A percentile compares a stretch with the other conserved stretches of the same genome.
These are phyloP conservation scores for Microcebus murinus DNA, from an alignment of 2,113 vertebrate genomes.

Conservation along the genomic window DNA sequence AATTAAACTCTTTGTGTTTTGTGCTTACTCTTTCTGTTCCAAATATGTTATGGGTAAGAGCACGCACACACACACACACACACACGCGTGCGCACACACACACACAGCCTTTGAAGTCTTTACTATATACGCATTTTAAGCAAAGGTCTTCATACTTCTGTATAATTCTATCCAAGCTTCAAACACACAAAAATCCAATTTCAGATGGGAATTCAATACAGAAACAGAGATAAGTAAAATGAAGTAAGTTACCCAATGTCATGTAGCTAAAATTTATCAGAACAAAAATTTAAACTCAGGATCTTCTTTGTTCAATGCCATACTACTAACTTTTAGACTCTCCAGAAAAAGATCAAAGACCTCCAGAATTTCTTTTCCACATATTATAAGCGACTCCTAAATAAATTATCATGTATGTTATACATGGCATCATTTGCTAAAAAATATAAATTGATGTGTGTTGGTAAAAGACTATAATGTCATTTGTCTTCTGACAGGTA, in stretches of 20 bases:
- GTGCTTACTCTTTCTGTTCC: background rate
- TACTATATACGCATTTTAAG: background rate
- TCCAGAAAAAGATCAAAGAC: background rate
- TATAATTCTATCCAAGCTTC: background rate
- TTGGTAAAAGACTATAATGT: background rate
- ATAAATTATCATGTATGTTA: background rate
- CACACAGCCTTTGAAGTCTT: background rate
- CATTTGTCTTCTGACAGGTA: background rate
- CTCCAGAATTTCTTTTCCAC: background rate
- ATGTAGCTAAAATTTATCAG: background rate
- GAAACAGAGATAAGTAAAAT: background rate
- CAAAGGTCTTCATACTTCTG: background rate
- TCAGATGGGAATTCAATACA: background rate
- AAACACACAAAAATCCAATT: background rate
- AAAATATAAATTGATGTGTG: background rate
- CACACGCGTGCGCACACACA: background rate
- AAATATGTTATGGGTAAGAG: background rate
- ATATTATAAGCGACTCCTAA: background rate
- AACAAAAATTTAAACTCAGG: background rate
- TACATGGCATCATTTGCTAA: background rate
- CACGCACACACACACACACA: fast-evolving
- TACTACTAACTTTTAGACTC: background rate
- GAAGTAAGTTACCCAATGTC: background rate
- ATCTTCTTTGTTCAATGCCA: background rate
- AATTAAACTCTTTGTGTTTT: background rate